A percentile compares a stretch with the other conserved stretches of the same genome.
phyloP scores from a whole-genome alignment of 2,888 invertebrate genomes.

The Adela reaumurella region DNA sequence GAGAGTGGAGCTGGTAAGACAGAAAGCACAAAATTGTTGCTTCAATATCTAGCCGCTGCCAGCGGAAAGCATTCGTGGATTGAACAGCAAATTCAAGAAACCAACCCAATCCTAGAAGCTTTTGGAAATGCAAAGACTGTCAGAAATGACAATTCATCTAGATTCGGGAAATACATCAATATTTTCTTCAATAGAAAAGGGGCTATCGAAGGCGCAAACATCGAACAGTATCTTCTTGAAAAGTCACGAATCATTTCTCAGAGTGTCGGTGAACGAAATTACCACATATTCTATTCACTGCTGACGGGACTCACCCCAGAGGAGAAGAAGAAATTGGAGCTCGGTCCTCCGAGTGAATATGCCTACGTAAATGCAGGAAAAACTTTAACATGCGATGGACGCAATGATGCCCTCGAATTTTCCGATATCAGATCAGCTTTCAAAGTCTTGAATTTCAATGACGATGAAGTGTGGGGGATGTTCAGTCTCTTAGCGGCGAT shows the following conservation, averaged over 20 bases:
- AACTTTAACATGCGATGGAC: conserved; percentile 71
- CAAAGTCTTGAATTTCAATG: conserved; percentile 83
- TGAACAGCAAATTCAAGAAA: conserved; percentile 94
- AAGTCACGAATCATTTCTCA: conserved; percentile 91
- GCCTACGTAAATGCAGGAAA: conserved; percentile 80
- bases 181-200: conserved; percentile 81
- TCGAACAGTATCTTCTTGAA: conserved; percentile 92
- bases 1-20: conserved; percentile 97
- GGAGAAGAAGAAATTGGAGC: conserved; percentile 74
- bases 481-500: conserved; percentile 82
- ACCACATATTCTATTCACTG: conserved; percentile 93
- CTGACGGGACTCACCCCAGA: conserved; percentile 76
- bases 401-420: conserved; percentile 83
- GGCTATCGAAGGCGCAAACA: conserved; percentile 87
- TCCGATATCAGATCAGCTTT: conserved; percentile 88
- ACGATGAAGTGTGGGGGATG: conserved; percentile 81
- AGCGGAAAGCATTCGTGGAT: conserved; percentile 97
- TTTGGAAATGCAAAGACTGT: conserved; percentile 97
- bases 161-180: conserved; percentile 95
- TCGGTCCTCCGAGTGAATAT: conserved; percentile 71
- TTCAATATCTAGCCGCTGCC: conserved; percentile 90
- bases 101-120: conserved; percentile 95
- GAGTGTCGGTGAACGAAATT: conserved; percentile 87
- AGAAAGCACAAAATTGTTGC: conserved; percentile 89
- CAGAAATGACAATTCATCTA: conserved; percentile 91